phyloP scores from a whole-genome alignment of 2,797 vertebrate genomes.

The Zalophus californianus region DNA sequence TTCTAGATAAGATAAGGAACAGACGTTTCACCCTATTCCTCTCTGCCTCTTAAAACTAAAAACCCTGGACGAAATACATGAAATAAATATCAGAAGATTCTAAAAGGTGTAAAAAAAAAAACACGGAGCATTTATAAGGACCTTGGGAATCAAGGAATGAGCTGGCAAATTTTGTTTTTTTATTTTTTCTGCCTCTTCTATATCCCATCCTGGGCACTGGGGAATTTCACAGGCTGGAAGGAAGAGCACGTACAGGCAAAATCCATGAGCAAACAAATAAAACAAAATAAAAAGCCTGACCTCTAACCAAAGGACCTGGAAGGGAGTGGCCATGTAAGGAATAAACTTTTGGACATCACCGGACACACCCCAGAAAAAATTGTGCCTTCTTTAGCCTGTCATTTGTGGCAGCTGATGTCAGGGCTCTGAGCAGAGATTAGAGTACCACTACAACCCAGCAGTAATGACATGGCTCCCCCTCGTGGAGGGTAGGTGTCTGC shows the following conservation, averaged over 20 bases:
- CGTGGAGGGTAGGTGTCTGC: background rate
- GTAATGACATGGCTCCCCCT: background rate
- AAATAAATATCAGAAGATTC: background rate
- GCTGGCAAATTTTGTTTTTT: background rate
- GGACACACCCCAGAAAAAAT: background rate
- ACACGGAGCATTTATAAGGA: background rate
- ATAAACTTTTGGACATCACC: background rate
- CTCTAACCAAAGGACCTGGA: background rate
- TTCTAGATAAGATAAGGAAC: background rate
- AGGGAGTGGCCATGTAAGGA: background rate
- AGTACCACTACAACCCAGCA: background rate
- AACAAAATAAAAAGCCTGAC: background rate
- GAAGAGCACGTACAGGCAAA: background rate
- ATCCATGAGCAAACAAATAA: background rate
- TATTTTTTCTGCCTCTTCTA: background rate
- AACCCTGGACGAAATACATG: background rate
- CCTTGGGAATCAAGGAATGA: background rate
- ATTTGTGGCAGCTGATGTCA: background rate
- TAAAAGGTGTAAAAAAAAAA: background rate
- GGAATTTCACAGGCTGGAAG: background rate
- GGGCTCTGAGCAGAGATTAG: background rate
- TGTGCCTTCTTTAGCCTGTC: background rate
- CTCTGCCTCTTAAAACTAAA: background rate
- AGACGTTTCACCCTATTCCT: background rate
- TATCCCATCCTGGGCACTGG: background rate